Base-by-base conservation (phyloP, 2,888 invertebrate genomes). In the Lymantria monacha region DNA sequence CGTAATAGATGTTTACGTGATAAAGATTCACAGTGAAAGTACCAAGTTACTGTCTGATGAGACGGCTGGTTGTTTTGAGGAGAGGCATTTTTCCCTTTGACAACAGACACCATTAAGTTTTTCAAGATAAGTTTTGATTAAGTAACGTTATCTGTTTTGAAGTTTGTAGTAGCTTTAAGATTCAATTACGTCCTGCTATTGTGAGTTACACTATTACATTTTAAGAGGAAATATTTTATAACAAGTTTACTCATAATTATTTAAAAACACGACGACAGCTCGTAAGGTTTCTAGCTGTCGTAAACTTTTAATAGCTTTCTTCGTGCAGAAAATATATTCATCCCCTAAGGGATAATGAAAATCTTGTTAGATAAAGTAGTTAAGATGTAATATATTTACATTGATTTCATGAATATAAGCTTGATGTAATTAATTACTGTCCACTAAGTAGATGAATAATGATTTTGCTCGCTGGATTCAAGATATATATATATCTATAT, bases 41-140 rank as follows among this genome's bases (percentile, higher is more conserved):
- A 12, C 3, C 7, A 38, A 12, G 7, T 2, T 12, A 7, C 3
- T 41, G 7, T 41, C 14, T 41, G 12, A n/a, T 30, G 11, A 12
- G 12, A 43, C 12, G 3, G 9, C 43, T 43, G 9, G 13, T 12
- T 14, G 11, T 12, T 12, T 12, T 14, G 9, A 10, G 13, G 42
- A 44, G 44, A 40, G 41, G 10, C 14, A 3, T 42, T 46, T 41
- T 44, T n/a, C 53, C 22, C 62, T 64, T 62, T 64, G 49, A 64
- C 53, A 22, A 44, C 48, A 46, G 50, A 41, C 12, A 41, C 41
- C 46, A 43, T 56, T 12, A 12, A 51, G 12, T 40, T 53, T 49
- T 43, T 13, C 49, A 63, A 44, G 42, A 59, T 53, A 58, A 55
- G 36, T 55, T 47, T 15, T 44, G 14, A 30, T 40, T 43, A 30